Conservation (phyloP, 2,113 vertebrate genomes). For the Aegithalos caudatus region DNA sequence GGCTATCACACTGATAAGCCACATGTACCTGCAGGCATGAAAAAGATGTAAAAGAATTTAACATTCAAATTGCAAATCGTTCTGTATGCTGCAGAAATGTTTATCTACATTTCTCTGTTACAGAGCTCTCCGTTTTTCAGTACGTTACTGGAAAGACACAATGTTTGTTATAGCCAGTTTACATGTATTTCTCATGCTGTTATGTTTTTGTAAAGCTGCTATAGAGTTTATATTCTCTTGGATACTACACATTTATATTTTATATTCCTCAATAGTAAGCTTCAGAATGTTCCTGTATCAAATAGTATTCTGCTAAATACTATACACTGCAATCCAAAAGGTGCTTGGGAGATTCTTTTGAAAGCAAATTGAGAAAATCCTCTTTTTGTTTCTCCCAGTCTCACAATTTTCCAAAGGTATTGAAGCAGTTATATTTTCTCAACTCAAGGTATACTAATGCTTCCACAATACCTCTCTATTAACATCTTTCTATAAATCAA, state of each 20-base stretch:
- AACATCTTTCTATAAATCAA: not conserved
- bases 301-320: not conserved
- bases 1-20: not conserved
- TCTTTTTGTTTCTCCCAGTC: not conserved
- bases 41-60: not conserved
- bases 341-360: not conserved
- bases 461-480: not conserved
- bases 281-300: not conserved
- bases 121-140: not conserved
- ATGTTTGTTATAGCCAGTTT: not conserved
- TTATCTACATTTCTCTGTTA: not conserved
- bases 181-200: not conserved
- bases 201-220: not conserved
- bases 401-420: not conserved
- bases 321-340: not conserved
- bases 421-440: not conserved
- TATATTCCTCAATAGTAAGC: not conserved
- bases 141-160: not conserved
- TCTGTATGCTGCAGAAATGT: not conserved
- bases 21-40: not conserved
- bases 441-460: not conserved
- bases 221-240: not conserved
- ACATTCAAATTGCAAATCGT: not conserved
- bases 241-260: not conserved
- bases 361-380: not conserved